Percentiles rank a stretch among this genome's conserved stretches.
phyloP scores from a whole-genome alignment of 2,797 vertebrate genomes.

The Poeciliopsis infans region DNA sequence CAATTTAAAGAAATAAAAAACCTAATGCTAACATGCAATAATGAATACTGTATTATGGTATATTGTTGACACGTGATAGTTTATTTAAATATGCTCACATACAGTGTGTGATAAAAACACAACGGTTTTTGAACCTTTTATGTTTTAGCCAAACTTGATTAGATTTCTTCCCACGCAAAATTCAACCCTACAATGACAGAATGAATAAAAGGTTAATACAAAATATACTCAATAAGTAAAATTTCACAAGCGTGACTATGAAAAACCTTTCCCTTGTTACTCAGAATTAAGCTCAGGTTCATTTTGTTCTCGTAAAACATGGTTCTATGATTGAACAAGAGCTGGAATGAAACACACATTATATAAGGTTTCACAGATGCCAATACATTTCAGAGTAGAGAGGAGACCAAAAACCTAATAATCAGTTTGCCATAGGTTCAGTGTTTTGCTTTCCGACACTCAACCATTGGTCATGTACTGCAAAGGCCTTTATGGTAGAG shows the following conservation, averaged over 20 bases:
- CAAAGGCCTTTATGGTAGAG: not conserved
- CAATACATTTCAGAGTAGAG: not conserved
- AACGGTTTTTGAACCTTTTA: not conserved
- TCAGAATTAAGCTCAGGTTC: not conserved
- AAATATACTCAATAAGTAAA: not conserved
- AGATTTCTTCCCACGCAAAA: not conserved
- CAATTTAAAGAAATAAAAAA: not conserved
- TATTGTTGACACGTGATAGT: not conserved
- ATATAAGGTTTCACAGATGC: not conserved
- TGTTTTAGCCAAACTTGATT: not conserved
- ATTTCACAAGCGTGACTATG: not conserved
- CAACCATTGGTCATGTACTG: not conserved
- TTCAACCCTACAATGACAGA: not conserved
- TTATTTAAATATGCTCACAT: not conserved
- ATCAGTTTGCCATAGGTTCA: not conserved
- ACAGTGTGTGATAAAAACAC: not conserved
- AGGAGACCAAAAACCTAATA: not conserved
- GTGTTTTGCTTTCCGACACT: not conserved
- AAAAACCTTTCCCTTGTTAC: not conserved
- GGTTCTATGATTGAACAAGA: not conserved
- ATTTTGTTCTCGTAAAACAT: not conserved
- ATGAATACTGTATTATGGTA: not conserved
- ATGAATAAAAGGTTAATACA: not conserved
- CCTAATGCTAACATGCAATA: not conserved
- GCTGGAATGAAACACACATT: not conserved